Evolutionary conservation across 2,888 invertebrate genomes (phyloP).

Genomic region (Phengaris arion): DNA sequence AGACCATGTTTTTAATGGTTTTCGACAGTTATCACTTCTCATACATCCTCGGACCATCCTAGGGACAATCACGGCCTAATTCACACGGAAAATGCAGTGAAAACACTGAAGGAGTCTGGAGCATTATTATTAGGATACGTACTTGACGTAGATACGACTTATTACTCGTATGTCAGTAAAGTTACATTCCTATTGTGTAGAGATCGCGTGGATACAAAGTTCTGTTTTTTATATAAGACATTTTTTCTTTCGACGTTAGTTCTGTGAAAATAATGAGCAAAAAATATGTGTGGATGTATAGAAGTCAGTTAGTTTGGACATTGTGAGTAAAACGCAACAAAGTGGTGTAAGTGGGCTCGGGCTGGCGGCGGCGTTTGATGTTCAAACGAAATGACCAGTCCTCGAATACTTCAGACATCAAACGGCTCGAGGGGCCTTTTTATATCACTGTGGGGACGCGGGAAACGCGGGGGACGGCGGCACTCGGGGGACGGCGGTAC

Average conservation of each 20-base stretch:
- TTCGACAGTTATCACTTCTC: too few relatives aligned
- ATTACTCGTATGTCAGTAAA: neutral
- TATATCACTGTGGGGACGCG: slow-evolving; percentile 1
- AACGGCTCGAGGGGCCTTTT: slow-evolving; percentile 4
- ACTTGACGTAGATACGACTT: neutral
- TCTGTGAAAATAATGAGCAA: too few relatives aligned
- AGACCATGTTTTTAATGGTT: too few relatives aligned
- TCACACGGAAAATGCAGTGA: neutral
- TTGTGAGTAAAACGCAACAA: neutral
- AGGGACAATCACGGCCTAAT: neutral
- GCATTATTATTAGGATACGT: neutral
- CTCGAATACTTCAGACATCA: slow-evolving; percentile 23
- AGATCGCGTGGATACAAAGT: too few relatives aligned
- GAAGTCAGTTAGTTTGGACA: neutral
- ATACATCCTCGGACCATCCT: too few relatives aligned
- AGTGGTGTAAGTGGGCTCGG: neutral
- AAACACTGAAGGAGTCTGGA: neutral
- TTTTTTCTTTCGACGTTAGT: too few relatives aligned
- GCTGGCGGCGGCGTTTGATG: neutral
- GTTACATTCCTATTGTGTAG: neutral
- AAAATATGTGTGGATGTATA: neutral
- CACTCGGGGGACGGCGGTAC: slow-evolving; percentile 1
- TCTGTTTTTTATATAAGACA: too few relatives aligned
- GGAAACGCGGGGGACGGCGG: neutral
- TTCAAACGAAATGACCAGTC: slow-evolving; percentile 2